These are phyloP conservation scores for Oxyura jamaicensis DNA, from an alignment of 2,113 vertebrate genomes.

Conservation along the genomic window DNA sequence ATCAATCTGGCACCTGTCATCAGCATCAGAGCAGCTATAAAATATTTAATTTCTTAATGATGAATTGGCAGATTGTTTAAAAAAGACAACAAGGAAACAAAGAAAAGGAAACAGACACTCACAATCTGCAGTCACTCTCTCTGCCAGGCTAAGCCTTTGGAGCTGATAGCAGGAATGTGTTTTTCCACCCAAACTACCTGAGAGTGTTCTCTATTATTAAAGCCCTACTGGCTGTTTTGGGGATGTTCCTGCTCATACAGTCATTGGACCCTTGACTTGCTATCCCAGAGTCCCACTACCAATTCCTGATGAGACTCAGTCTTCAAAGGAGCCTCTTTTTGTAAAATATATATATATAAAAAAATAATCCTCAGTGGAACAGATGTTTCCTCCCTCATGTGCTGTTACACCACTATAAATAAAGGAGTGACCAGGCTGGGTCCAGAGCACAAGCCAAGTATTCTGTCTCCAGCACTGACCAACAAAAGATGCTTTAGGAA, in stretches of 20 bases:
- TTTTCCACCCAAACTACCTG: constrained; percentile 55
- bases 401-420: neutral
- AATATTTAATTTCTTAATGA: constrained; percentile 81
- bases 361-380: neutral
- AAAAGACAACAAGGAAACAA: constrained; percentile 68
- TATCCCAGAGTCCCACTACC: neutral
- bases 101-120: constrained; percentile 55
- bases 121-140: constrained; percentile 53
- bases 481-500: neutral
- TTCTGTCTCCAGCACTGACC: neutral
- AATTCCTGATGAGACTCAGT: neutral
- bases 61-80: constrained; percentile 76
- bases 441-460: neutral
- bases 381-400: neutral
- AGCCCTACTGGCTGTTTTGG: neutral
- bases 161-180: neutral
- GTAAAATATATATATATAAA: neutral
- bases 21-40: constrained; percentile 76
- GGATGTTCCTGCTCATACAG: neutral
- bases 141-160: constrained; percentile 58
- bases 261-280: neutral
- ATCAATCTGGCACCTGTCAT: constrained; percentile 80
- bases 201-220: neutral
- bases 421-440: neutral
- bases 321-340: neutral